phyloP scores from a whole-genome alignment of 2,113 vertebrate species.

The Semnornis frantzii region DNA sequence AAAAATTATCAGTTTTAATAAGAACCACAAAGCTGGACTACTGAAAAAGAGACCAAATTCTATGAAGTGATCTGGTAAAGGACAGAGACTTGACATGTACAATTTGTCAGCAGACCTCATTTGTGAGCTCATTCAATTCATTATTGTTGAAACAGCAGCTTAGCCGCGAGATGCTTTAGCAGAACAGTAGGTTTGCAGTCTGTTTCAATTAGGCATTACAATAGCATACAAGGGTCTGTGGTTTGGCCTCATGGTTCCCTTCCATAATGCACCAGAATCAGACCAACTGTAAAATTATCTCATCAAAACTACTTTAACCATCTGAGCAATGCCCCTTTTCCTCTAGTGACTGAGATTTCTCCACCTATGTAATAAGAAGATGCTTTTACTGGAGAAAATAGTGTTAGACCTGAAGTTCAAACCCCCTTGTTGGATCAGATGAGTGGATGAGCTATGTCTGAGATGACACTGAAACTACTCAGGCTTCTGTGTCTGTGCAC shows the following conservation, averaged over 20 bases:
- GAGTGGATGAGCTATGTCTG: too few species aligned
- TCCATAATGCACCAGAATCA: background rate
- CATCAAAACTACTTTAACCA: background rate
- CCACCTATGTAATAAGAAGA: background rate
- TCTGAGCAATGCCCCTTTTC: background rate
- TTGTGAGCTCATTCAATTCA: background rate
- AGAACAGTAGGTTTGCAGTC: background rate
- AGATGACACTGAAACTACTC: background rate
- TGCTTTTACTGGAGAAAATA: background rate
- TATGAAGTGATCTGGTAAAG: background rate
- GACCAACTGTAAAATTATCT: background rate
- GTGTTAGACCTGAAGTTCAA: background rate
- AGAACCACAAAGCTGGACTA: background rate
- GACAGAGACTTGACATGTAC: background rate
- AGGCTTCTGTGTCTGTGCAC: background rate
- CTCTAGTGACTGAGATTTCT: background rate
- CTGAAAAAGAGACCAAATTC: background rate
- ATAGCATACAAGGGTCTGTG: background rate
- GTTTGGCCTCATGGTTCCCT: background rate
- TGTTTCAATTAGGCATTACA: background rate
- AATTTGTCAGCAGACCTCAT: background rate
- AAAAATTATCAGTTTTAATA: background rate
- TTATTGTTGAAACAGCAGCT: background rate
- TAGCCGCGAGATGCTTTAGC: background rate
- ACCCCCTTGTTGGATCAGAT: rapidly evolving